Evolutionary conservation across 2,113 vertebrate genomes (phyloP), one percentile per base, ranked within the genome.

Genomic region (Cephalophus harveyi): DNA sequence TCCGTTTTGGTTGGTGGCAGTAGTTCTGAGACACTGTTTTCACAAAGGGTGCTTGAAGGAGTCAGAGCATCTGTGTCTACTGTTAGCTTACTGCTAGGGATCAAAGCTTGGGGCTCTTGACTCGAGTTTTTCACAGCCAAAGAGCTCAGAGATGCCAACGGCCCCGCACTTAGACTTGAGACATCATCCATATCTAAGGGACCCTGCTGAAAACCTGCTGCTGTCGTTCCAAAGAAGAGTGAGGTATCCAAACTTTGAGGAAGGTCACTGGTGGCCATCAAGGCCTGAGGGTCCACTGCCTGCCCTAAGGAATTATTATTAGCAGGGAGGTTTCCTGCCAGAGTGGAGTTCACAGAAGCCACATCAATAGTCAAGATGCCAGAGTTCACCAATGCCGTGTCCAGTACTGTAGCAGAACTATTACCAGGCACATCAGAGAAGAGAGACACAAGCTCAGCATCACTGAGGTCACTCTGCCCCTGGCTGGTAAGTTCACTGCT

Each of bases 311-410:
- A 97, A 96, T 83, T 98, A 94, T 27, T 97, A 33, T 60, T 86
- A 28, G 98, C 97, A 2, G 99, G 98, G 28, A 99, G 94, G 82
- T 89, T 98, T 30, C 99, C 99, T 3, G 98, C 98, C 0, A 99
- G 99, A 0, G 99, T 98, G 0, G 99, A 98, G 54, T 99, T 98
- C n/a, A 99, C 99, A 0, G 99, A 99, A 54, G 99, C 98, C 0
- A 99, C 99, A 48, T 99, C 99, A 0, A 99, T 99, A 0, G 99
- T 99, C 94, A 99, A 98, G 83, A 99, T 99, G 43, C 99, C 99
- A 2, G 99, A 99, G 98, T 99, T 99, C 92, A 99, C 99, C 54
- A 99, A 92, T 0, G 99, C 99, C 59, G 99, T 99, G 98, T 99
- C 99, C 96, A 99, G 98, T 13, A 99, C 98, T 71, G 99, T 99